Percentiles rank a stretch among this genome's conserved stretches.
Evolutionary conservation across 1,140 invertebrate genomes (phyloP).

Genomic region (Hyphantria cunea): DNA sequence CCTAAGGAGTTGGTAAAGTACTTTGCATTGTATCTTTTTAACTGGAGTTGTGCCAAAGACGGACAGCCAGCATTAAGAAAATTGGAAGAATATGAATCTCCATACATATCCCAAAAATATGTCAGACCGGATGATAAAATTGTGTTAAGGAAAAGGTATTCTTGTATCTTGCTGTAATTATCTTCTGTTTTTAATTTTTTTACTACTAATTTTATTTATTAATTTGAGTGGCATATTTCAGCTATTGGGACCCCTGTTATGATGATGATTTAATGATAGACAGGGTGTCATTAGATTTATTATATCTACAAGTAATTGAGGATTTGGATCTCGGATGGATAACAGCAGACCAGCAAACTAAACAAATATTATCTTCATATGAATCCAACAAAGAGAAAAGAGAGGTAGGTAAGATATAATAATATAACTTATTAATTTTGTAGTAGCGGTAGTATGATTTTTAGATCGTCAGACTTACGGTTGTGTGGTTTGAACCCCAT

Average conservation of each 20-base stretch:
- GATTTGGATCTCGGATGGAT: constrained; percentile 95
- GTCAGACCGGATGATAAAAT: constrained; percentile 85
- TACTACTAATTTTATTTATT: not conserved
- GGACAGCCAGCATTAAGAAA: constrained; percentile 90
- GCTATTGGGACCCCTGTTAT: constrained; percentile 94
- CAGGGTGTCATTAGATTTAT: constrained; percentile 90
- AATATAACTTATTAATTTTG: not conserved
- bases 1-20: constrained; percentile 90
- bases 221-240: constrained; percentile 66
- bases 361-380: constrained; percentile 86
- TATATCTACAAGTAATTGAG: constrained; percentile 93
- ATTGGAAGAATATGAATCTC: constrained; percentile 97
- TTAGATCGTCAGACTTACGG: too few relatives aligned
- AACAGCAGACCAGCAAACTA: constrained; percentile 86
- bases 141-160: constrained; percentile 88
- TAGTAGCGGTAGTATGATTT: too few relatives aligned
- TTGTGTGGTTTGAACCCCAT: too few relatives aligned
- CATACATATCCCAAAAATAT: constrained; percentile 92
- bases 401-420: constrained; percentile 84
- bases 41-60: constrained; percentile 87
- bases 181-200: not conserved
- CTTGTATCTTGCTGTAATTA: constrained; percentile 15
- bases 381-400: constrained; percentile 89
- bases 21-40: constrained; percentile 94
- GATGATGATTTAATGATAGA: constrained; percentile 92